Conservation (phyloP, 2,797 vertebrate species). For the Liparis tanakae region DNA sequence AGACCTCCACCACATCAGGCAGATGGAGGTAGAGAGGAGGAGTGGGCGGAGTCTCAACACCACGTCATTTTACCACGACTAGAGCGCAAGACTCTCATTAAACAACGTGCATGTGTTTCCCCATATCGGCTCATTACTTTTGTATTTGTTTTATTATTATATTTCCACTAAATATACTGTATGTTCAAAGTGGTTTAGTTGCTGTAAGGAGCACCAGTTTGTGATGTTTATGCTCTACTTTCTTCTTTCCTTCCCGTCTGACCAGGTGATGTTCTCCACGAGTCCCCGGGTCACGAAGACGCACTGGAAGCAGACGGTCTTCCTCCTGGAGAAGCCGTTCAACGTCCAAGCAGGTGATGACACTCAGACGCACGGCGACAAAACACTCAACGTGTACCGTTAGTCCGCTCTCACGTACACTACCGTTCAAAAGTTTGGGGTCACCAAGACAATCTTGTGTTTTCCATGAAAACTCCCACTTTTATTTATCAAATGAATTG, state of each 20-base stretch:
- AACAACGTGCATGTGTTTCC: not conserved
- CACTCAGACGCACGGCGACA: not conserved
- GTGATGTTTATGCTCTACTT: not conserved
- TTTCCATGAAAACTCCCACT: no score
- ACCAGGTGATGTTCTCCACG: constrained; percentile 93
- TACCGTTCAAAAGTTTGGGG: no score
- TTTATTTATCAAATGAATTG: no score
- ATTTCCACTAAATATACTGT: not conserved
- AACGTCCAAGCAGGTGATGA: constrained; percentile 87
- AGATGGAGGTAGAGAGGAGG: no score
- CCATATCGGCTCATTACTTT: not conserved
- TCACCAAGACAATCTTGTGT: no score
- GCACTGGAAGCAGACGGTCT: constrained; percentile 96
- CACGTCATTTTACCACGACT: no score
- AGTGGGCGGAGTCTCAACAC: no score
- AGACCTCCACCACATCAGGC: no score
- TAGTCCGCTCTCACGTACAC: no score
- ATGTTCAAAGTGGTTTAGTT: not conserved
- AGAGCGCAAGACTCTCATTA: no score
- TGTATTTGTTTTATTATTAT: not conserved
- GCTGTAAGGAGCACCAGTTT: not conserved
- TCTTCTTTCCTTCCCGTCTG: not conserved
- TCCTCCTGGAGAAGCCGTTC: constrained; percentile 91
- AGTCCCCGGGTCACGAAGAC: constrained; percentile 89
- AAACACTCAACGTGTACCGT: not conserved